phyloP scores from a whole-genome alignment of 2,113 vertebrate genomes.

The Leucoraja erinaceus region DNA sequence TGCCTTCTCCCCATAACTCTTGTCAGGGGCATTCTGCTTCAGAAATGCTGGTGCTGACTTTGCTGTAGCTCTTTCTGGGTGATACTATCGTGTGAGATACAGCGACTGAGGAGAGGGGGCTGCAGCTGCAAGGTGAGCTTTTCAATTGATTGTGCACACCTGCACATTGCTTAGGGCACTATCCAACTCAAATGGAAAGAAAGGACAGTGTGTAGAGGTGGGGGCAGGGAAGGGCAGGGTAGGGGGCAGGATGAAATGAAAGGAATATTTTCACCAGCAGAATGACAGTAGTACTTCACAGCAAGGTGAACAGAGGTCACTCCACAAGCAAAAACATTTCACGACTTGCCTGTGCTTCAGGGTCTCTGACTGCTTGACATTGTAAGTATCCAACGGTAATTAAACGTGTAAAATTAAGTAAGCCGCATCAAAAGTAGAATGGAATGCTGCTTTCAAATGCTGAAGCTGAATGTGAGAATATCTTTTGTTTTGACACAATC shows the following conservation, averaged over 20 bases:
- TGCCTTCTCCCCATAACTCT: too few species aligned
- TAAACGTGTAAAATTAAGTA: constrained; percentile 9
- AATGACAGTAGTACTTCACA: not conserved
- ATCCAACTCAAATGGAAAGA: not conserved
- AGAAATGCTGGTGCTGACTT: not conserved
- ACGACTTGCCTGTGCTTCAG: constrained; percentile 18
- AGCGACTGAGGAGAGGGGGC: not conserved
- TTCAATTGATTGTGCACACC: not conserved
- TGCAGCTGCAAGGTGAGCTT: constrained; percentile 15
- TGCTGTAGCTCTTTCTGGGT: not conserved
- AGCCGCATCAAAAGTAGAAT: not conserved
- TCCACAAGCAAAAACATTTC: constrained; percentile 14
- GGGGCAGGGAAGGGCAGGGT: not conserved
- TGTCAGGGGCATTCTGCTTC: not conserved
- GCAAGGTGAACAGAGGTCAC: constrained; percentile 1
- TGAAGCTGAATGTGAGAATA: not conserved
- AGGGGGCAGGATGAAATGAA: not conserved
- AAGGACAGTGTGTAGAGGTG: not conserved
- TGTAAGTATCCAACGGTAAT: not conserved
- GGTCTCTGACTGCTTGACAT: not conserved
- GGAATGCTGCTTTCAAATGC: not conserved
- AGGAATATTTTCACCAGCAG: constrained; percentile 6
- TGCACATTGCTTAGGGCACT: constrained; percentile 11
- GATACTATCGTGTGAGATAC: not conserved
- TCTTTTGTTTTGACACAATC: not conserved